Evolutionary conservation across 1,140 invertebrate species (phyloP), one percentile per base, ranked within the genome.

Genomic region (Drosophila kikkawai): DNA sequence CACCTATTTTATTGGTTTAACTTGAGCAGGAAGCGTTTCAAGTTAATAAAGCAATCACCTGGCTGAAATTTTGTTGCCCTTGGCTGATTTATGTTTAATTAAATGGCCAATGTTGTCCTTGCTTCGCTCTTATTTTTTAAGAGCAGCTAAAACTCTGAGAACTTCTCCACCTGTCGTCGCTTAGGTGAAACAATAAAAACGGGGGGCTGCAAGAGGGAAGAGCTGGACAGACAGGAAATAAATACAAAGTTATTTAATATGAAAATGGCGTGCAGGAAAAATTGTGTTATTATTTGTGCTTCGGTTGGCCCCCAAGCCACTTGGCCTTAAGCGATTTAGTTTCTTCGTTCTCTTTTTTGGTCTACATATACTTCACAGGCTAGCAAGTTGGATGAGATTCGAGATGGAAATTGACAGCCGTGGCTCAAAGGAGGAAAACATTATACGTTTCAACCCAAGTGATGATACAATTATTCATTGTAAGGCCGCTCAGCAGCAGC

Each of bases 241-340:
- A 83, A 88, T 80, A 88, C 80, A 87, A 87, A 87, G 61, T 88
- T 88, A 84, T 88, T 88, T 88, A 88, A 88, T 88, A 90, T 84
- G 84, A 88, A 88, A 88, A 88, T 88, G 74, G 84, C 84, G 84
- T 88, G 84, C 84, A 84, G 66, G 73, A 71, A 64, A 68, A 78
- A 67, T 81, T 80, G 45, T 73, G 32, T 60, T 71, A 56, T 88
- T 87, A 84, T 80, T 88, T 74, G 65, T 68, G 80, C 73, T 80
- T 77, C 61, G 50, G 60, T 75, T 88, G 50, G 80, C 66, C 66
- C 55, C 67, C 34, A 63, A 55, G 58, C 36, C 77, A 74, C 70
- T 80, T 74, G 63, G 66, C 63, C 65, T 75, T 55, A 80, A 84
- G 77, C 69, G 53, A 87, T 87, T 88, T 80, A 70, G 75, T 55